phyloP scores from a whole-genome alignment of 2,888 invertebrate genomes.

The Caenorhabditis sinica region DNA sequence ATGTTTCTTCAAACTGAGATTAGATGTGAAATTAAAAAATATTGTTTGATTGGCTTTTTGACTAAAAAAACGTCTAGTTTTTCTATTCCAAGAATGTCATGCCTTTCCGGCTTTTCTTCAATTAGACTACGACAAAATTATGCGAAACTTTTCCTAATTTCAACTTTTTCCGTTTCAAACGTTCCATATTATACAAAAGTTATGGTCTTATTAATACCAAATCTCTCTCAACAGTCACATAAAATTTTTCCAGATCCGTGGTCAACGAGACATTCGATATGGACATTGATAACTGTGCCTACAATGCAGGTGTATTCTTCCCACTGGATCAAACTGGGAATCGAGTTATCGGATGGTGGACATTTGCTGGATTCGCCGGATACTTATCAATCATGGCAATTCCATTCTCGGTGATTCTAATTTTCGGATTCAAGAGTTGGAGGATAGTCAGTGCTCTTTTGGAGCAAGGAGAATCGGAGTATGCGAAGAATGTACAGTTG shows the following conservation, averaged over 20 bases:
- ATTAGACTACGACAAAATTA: no score
- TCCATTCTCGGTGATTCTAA: conserved; percentile 6
- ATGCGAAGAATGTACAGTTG: conserved; percentile 20
- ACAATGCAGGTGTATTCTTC: conserved; percentile 17
- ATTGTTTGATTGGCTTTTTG: no score
- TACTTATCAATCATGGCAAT: conserved; percentile 16
- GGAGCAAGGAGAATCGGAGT: conserved; percentile 25
- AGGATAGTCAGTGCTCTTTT: conserved; percentile 4
- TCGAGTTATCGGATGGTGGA: conserved; percentile 4
- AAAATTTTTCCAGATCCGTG: background rate
- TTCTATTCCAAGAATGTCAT: no score
- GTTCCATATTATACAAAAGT: no score
- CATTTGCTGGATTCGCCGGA: conserved; percentile 10
- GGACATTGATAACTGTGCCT: conserved; percentile 26
- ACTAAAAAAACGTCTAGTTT: no score
- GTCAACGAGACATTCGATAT: conserved; percentile 23
- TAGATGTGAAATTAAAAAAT: no score
- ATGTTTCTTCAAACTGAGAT: no score
- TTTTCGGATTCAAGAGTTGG: conserved; percentile 7
- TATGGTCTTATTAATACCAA: no score
- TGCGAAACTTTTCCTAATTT: no score
- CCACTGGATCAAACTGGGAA: background rate
- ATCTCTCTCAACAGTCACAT: background rate
- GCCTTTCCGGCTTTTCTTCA: no score
- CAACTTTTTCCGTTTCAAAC: no score